Conservation (phyloP, 1,140 invertebrate species). For the Sesamia nonagrioides region DNA sequence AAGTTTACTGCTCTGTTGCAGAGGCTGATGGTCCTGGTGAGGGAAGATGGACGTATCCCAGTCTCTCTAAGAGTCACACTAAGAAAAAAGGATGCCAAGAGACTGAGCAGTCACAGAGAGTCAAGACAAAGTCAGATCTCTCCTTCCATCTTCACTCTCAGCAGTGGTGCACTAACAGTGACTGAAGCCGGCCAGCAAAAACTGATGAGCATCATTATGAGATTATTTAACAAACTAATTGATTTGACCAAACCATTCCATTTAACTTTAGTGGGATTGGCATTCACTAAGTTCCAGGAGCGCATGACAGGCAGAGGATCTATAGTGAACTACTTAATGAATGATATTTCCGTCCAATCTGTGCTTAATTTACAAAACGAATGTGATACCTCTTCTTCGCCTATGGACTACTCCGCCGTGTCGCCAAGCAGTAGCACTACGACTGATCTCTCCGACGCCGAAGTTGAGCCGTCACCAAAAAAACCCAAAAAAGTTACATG, state of each 20-base stretch:
- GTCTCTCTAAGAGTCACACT: constrained; percentile 91
- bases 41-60: constrained; percentile 93
- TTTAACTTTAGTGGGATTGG: constrained; percentile 92
- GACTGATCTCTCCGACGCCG: constrained; percentile 87
- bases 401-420: constrained; percentile 87
- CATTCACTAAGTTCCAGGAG: constrained; percentile 93
- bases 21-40: constrained; percentile 90
- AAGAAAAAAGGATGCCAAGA: constrained; percentile 89
- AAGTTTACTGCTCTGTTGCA: constrained; percentile 90
- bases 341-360: constrained; percentile 91
- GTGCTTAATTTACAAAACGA: constrained; percentile 89
- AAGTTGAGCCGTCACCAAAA: constrained; percentile 91
- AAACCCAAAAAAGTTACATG: constrained; percentile 87
- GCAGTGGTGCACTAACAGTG: constrained; percentile 85
- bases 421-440: constrained; percentile 88
- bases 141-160: constrained; percentile 89
- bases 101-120: constrained; percentile 89
- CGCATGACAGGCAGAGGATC: constrained; percentile 89
- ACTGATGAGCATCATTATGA: constrained; percentile 91
- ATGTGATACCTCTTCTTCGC: constrained; percentile 86
- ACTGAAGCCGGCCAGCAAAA: constrained; percentile 89
- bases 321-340: constrained; percentile 91
- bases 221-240: constrained; percentile 92
- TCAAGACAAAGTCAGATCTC: constrained; percentile 91
- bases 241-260: constrained; percentile 92